phyloP scores from a whole-genome alignment of 2,113 vertebrate genomes.

The Ophthalmolycus amberensis region DNA sequence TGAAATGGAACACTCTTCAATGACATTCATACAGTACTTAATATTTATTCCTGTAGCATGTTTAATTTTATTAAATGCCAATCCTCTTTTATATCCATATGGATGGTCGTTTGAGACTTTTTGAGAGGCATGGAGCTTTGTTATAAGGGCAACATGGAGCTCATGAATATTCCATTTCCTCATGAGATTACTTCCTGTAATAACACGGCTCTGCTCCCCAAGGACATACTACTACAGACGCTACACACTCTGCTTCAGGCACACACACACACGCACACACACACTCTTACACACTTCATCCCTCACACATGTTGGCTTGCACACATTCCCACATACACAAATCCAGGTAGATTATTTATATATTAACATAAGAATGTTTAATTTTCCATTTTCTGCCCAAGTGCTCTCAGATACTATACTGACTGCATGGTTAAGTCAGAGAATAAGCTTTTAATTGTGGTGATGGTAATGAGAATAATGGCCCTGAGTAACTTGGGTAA shows the following conservation, averaged over 20 bases:
- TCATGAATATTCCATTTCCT: slow-evolving; percentile 83
- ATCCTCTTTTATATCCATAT: slow-evolving; percentile 30
- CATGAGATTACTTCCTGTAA: slow-evolving; percentile 79
- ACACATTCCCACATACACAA: slow-evolving; percentile 24
- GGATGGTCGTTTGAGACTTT: slow-evolving; percentile 53
- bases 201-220: slow-evolving; percentile 72
- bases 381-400: slow-evolving; percentile 80
- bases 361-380: slow-evolving; percentile 79
- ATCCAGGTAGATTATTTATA: slow-evolving; percentile 71
- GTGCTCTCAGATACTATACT: slow-evolving; percentile 58
- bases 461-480: slow-evolving; percentile 57
- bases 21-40: slow-evolving; percentile 52
- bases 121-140: slow-evolving; percentile 71
- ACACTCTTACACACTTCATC: slow-evolving; percentile 16
- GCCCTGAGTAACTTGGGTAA: slow-evolving; percentile 33
- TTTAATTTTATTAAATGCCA: slow-evolving; percentile 70
- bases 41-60: slow-evolving; percentile 67
- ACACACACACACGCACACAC: slow-evolving; percentile 22
- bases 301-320: slow-evolving; percentile 17
- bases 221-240: slow-evolving; percentile 67
- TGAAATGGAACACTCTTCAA: slow-evolving; percentile 47
- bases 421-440: slow-evolving; percentile 67
- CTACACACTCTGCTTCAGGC: slow-evolving; percentile 50
- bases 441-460: slow-evolving; percentile 74
- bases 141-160: slow-evolving; percentile 73